A percentile compares a stretch with the other conserved stretches of the same genome.
Evolutionary conservation across 1,140 invertebrate species (phyloP).

Genomic region (Plodia interpunctella): DNA sequence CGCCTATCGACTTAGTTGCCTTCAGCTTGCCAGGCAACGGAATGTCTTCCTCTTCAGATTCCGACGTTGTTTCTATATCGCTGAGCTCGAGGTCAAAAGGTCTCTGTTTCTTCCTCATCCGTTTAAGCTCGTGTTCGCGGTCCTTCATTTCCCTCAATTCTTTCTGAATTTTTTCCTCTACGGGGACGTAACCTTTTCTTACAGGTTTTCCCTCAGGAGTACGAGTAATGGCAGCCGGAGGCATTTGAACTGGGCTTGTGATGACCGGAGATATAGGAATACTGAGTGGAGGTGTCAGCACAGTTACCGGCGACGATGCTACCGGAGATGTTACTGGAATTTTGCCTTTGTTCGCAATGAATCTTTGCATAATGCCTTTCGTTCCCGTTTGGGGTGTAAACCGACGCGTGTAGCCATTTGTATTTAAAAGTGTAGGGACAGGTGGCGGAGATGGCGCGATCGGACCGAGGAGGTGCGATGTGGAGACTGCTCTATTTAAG

Average conservation of each 20-base stretch:
- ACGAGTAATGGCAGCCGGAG: conserved; percentile 67
- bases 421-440: conserved; percentile 42
- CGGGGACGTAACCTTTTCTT: conserved; percentile 82
- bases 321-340: conserved; percentile 63
- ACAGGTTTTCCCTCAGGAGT: conserved; percentile 78
- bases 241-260: conserved; percentile 30
- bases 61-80: conserved; percentile 68
- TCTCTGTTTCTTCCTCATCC: conserved; percentile 74
- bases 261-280: conserved; percentile 41
- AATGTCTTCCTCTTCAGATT: conserved; percentile 78
- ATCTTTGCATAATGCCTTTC: conserved; percentile 87
- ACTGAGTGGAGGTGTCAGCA: conserved; percentile 34
- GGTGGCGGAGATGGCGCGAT: conserved; percentile 50
- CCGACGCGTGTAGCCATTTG: conserved; percentile 73
- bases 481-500: conserved; percentile 79
- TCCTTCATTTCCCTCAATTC: conserved; percentile 86
- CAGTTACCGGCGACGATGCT: conserved; percentile 38
- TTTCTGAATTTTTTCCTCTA: conserved; percentile 88
- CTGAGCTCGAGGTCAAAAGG: conserved; percentile 74
- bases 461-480: conserved; percentile 76
- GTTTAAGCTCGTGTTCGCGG: conserved; percentile 85
- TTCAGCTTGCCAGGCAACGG: conserved; percentile 77
- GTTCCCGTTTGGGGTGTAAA: conserved; percentile 80
- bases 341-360: conserved; percentile 85
- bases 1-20: conserved; percentile 78